Percentiles rank a stretch among this genome's conserved stretches.
These are phyloP conservation scores for Neogobius melanostomus DNA, from an alignment of 2,113 vertebrate genomes.

Conservation along the genomic window DNA sequence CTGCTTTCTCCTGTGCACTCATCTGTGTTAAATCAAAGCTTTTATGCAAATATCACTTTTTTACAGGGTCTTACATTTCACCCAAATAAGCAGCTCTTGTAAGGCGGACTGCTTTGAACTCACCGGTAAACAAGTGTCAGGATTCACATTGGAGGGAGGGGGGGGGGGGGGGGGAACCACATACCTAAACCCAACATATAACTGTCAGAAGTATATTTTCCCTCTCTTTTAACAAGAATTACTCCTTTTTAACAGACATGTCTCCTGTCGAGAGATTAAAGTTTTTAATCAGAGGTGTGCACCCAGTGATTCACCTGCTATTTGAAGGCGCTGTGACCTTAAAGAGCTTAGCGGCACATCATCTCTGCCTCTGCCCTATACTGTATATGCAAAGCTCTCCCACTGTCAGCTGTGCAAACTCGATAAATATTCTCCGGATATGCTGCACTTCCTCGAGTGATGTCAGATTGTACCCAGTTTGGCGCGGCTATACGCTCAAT, in stretches of 20 bases:
- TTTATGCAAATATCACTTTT: constrained; percentile 75
- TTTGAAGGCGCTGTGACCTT: constrained; percentile 62
- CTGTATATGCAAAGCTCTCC: constrained; percentile 61
- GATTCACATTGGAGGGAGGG: constrained; percentile 37
- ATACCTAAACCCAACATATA: constrained; percentile 49
- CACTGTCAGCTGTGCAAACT: constrained; percentile 64
- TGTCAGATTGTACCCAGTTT: constrained; percentile 45
- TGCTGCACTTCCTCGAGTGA: constrained; percentile 29
- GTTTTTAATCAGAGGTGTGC: constrained; percentile 66
- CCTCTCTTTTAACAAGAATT: constrained; percentile 6
- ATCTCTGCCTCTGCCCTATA: constrained; percentile 36
- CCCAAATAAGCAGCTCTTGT: constrained; percentile 66
- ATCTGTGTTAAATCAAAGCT: constrained; percentile 78
- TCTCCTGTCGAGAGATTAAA: constrained; percentile 50
- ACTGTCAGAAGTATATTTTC: constrained; percentile 47
- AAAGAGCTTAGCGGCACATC: constrained; percentile 69
- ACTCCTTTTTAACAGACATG: constrained; percentile 48
- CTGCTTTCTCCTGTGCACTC: constrained; percentile 57
- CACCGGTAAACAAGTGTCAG: constrained; percentile 76
- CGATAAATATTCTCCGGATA: constrained; percentile 67
- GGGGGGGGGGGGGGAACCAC: too few relatives aligned
- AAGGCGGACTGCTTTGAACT: constrained; percentile 74
- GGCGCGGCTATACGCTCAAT: constrained; percentile 34
- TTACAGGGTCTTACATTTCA: constrained; percentile 59
- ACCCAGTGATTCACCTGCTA: constrained; percentile 62